Evolutionary conservation across 2,113 vertebrate species (phyloP).

Genomic region (Pteruthius melanotis): DNA sequence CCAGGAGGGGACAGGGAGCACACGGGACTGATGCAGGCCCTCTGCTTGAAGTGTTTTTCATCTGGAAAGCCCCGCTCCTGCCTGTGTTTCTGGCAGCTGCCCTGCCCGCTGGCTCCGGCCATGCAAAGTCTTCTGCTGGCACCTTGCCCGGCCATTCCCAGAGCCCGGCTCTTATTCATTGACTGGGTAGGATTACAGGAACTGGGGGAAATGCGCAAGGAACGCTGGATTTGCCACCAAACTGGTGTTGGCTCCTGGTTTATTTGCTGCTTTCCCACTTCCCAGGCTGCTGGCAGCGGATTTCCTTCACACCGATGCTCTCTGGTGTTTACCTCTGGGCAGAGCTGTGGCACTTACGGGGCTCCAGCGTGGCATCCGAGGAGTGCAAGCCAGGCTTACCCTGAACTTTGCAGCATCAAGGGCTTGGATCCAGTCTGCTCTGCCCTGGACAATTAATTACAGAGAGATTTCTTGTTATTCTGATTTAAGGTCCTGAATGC

Average conservation of each 20-base stretch:
- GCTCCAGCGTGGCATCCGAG: not conserved
- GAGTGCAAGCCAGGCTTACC: not conserved
- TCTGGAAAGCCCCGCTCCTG: not conserved
- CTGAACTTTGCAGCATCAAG: not conserved
- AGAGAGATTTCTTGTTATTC: not conserved
- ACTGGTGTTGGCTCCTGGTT: not conserved
- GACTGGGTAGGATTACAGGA: conserved; percentile 65
- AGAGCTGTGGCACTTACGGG: not conserved
- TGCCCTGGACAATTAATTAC: not conserved
- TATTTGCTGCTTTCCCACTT: not conserved
- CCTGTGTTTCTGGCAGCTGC: conserved; percentile 42
- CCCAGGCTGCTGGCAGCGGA: not conserved
- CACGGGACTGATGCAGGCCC: not conserved
- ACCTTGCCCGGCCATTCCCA: not conserved
- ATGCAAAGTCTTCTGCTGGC: not conserved
- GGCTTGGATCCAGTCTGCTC: not conserved
- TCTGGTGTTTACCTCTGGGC: not conserved
- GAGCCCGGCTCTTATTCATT: conserved; percentile 35
- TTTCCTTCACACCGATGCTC: not conserved
- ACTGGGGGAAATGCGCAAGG: not conserved
- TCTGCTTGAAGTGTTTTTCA: not conserved
- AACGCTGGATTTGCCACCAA: not conserved
- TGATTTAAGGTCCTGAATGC: not conserved
- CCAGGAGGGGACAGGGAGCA: not conserved
- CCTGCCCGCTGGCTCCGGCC: not conserved